Conservation (phyloP, 2,113 vertebrate genomes). For the Leucosticte australis region DNA sequence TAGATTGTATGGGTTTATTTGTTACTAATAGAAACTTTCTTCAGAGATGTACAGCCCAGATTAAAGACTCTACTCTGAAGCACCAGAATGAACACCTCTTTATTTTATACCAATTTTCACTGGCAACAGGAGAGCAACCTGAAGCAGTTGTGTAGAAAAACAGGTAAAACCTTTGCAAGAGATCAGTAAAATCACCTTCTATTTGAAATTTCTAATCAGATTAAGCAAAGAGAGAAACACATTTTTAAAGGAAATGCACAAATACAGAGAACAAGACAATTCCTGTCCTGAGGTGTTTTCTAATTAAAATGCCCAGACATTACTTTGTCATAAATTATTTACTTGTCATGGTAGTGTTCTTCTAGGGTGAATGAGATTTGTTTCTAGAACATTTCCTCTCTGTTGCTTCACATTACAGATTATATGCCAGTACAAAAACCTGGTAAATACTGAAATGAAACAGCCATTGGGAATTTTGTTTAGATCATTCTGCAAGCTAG, state of each 20-base stretch:
- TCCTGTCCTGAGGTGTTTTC: background rate
- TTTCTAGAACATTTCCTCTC: background rate
- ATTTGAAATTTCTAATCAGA: background rate
- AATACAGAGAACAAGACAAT: background rate
- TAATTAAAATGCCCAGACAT: background rate
- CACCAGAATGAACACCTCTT: background rate
- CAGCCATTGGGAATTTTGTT: background rate
- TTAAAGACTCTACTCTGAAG: background rate
- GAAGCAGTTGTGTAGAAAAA: background rate
- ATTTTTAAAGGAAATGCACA: background rate
- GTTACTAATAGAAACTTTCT: background rate
- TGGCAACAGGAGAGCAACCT: background rate
- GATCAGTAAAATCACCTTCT: background rate
- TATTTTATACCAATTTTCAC: background rate
- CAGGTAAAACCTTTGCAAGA: background rate
- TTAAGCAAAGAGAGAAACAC: background rate
- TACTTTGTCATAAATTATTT: background rate
- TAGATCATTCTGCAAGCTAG: background rate
- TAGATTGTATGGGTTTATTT: background rate
- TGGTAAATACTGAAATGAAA: background rate
- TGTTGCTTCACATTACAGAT: background rate
- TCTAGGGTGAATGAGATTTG: background rate
- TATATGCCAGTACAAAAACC: background rate
- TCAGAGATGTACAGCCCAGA: background rate
- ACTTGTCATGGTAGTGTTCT: background rate